These are phyloP conservation scores for Hirtodrosophila cameraria DNA, from an alignment of 2,888 invertebrate species.

Conservation along the genomic window DNA sequence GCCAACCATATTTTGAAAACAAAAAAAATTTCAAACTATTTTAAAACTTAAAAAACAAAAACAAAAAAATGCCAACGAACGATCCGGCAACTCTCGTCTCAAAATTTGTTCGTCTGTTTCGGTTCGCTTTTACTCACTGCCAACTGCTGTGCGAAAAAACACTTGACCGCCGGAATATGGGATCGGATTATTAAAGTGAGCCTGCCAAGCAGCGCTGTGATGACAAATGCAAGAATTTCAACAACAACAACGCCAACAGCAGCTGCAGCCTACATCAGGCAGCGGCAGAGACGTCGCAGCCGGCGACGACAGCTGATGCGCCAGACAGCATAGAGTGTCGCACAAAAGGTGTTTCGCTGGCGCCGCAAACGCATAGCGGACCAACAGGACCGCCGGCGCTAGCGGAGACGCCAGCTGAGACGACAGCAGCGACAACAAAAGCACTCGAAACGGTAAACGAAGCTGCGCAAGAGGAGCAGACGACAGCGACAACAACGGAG, in stretches of 20 bases:
- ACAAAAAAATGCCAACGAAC: constrained; percentile 48
- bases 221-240: constrained; percentile 75
- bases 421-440: constrained; percentile 23
- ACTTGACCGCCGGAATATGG: constrained; percentile 57
- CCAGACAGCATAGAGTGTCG: constrained; percentile 82
- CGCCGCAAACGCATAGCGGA: constrained; percentile 84
- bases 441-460: constrained; percentile 60
- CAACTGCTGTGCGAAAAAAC: constrained; percentile 77
- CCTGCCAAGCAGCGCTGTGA: constrained; percentile 60
- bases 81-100: too few species aligned
- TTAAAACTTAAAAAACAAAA: constrained; percentile 41
- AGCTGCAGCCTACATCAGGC: constrained; percentile 50
- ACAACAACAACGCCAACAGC: constrained; percentile 68
- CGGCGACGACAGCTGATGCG: constrained; percentile 18
- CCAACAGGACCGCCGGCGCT: constrained; percentile 83
- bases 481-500: constrained; percentile 12
- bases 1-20: constrained; percentile 61
- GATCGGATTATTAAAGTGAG: constrained; percentile 37
- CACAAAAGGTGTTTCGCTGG: constrained; percentile 84
- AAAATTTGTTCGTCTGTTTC: constrained; percentile 63
- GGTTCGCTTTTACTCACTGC: constrained; percentile 82
- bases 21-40: constrained; percentile 37
- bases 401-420: constrained; percentile 4
- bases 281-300: constrained; percentile 7
- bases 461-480: constrained; percentile 17